Percentiles rank a stretch among this genome's conserved stretches.
Conservation (phyloP, 2,888 invertebrate species). For the Osedax frankpressi region DNA sequence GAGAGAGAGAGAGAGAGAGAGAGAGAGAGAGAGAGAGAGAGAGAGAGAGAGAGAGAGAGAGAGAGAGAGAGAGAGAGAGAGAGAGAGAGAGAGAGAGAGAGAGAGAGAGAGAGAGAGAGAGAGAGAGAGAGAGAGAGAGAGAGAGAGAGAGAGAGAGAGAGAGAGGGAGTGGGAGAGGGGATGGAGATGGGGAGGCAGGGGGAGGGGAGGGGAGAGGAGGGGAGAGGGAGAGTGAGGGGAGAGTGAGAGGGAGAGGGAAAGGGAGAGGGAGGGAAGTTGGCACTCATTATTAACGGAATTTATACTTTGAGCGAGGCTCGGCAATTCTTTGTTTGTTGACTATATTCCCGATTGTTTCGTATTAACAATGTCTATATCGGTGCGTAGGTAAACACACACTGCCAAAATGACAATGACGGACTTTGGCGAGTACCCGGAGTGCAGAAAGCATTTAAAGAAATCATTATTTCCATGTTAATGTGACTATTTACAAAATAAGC, state of each 20-base stretch:
- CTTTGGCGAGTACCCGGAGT: no score
- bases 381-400: no score
- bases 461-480: no score
- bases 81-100: background rate
- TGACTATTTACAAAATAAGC: no score
- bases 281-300: no score
- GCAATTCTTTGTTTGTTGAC: no score
- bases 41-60: background rate
- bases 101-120: background rate
- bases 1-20: background rate
- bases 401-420: no score
- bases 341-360: no score
- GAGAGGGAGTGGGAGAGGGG: background rate
- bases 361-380: no score
- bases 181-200: background rate
- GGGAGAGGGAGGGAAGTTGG: background rate
- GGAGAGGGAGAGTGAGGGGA: background rate
- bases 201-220: background rate
- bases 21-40: background rate
- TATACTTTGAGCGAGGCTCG: no score
- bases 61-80: constrained; percentile 10
- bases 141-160: background rate
- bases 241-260: background rate
- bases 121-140: background rate
- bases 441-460: no score